Evolutionary conservation across 1,140 invertebrate species (phyloP), one percentile per base, ranked within the genome.

Genomic region (Bombyx mandarina): DNA sequence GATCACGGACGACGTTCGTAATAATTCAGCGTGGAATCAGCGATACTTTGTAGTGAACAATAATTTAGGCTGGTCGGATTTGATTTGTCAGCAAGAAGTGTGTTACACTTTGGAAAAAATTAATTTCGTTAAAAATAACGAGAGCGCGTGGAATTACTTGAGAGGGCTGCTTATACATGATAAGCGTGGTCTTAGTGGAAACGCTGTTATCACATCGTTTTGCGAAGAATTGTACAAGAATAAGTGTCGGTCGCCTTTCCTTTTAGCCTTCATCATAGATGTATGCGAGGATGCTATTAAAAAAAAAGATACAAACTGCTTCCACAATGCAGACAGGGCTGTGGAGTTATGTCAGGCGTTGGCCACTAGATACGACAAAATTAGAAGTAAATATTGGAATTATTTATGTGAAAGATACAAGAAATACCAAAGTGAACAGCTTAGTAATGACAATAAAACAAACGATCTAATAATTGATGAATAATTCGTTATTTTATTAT

Each of bases 21-120:
- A 99, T 81, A 99, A 99, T 89, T 99, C 98, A 0, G 99, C 98
- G 0, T 99, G 99, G 98, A 99, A 99, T 89, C 98, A 99, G 79
- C 91, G 99, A 42, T 99, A 97, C 82, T 99, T 98, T 88, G 93
- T 99, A 7, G 88, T 98, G 51, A 93, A 92, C 65, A 93, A 94
- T 66, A 93, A 93, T 26, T 91, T 92, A 8, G 97, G 96, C 69
- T 94, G 93, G 51, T 89, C 91, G 26, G 92, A 96, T 49, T 52
- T 79, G 9, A 89, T 94, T 22, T 89, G 97, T 10, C 86, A 93
- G 52, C 89, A 86, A 57, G 96, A 98, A 90, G 90, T 97, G 7
- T 87, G 90, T 66, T 98, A 93, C 82, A 91, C 94, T 0, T 86
- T 97, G 69, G 88, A 92, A 50, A 93, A 94, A 75, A 97, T 99